Conservation (phyloP, 2,113 vertebrate genomes). For the Oxygymnocypris stewartii region DNA sequence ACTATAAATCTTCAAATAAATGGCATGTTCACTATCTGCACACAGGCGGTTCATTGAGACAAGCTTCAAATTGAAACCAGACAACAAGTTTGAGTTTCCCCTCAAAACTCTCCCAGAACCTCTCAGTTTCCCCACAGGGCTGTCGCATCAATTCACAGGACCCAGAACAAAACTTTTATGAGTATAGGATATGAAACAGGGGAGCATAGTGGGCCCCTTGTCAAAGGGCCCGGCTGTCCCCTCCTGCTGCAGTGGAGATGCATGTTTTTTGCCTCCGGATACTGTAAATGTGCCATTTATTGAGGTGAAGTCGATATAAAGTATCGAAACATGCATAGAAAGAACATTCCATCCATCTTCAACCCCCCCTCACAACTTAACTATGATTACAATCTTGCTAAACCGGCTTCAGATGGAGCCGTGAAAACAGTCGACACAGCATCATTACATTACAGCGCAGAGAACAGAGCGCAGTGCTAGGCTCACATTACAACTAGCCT, state of each 20-base stretch:
- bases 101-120: slow-evolving; percentile 61
- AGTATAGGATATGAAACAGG: not conserved
- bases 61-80: too few relatives aligned
- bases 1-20: slow-evolving; percentile 37
- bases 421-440: slow-evolving; percentile 60
- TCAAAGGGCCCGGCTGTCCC: not conserved
- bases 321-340: not conserved
- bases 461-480: not conserved
- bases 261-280: not conserved
- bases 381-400: slow-evolving; percentile 49
- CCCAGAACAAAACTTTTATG: not conserved
- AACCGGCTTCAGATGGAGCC: slow-evolving; percentile 41
- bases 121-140: slow-evolving; percentile 46
- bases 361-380: not conserved
- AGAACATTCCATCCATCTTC: not conserved
- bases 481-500: not conserved
- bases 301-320: not conserved
- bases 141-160: slow-evolving; percentile 26
- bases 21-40: slow-evolving; percentile 15
- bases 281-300: not conserved
- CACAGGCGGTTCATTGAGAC: too few relatives aligned
- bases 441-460: not conserved
- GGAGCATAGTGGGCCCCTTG: not conserved
- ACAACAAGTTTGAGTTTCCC: slow-evolving; percentile 56
- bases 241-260: not conserved